These are phyloP conservation scores for Germaria angustata DNA, from an alignment of 2,888 invertebrate genomes.

Conservation along the genomic window DNA sequence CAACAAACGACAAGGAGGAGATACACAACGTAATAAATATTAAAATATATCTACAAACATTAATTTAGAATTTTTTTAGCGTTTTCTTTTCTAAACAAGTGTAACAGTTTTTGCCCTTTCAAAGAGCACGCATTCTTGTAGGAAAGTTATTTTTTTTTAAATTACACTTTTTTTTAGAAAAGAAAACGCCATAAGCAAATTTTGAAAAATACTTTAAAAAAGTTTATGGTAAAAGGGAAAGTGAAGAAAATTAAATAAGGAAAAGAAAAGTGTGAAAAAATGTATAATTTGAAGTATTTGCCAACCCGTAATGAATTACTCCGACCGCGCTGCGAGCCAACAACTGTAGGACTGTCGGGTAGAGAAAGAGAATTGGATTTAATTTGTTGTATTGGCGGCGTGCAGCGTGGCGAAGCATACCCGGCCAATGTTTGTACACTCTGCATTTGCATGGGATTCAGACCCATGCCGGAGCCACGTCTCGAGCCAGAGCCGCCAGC, in stretches of 20 bases:
- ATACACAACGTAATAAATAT: too few relatives aligned
- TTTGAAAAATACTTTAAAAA: too few relatives aligned
- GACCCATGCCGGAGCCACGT: constrained; percentile 85
- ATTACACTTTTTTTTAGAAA: too few relatives aligned
- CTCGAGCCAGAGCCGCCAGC: constrained; percentile 83
- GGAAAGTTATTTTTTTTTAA: too few relatives aligned
- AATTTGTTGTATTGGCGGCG: constrained; percentile 89
- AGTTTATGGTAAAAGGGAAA: too few relatives aligned
- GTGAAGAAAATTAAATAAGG: neutral
- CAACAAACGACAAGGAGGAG: too few relatives aligned
- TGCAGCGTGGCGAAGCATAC: constrained; percentile 84
- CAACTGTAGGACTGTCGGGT: constrained; percentile 92
- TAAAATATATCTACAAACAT: too few relatives aligned
- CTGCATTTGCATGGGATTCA: constrained; percentile 80
- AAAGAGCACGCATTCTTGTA: too few relatives aligned
- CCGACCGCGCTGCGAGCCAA: constrained; percentile 88
- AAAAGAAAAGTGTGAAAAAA: constrained; percentile 31
- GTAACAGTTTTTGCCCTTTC: too few relatives aligned
- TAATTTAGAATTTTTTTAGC: too few relatives aligned
- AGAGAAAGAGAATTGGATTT: constrained; percentile 94
- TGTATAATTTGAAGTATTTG: constrained; percentile 73
- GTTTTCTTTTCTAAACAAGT: too few relatives aligned
- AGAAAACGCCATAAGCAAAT: too few relatives aligned
- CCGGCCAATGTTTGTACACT: constrained; percentile 81
- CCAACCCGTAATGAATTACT: constrained; percentile 91